Base-by-base conservation (phyloP, 1,140 invertebrate genomes). In the Achatina immaculata region DNA sequence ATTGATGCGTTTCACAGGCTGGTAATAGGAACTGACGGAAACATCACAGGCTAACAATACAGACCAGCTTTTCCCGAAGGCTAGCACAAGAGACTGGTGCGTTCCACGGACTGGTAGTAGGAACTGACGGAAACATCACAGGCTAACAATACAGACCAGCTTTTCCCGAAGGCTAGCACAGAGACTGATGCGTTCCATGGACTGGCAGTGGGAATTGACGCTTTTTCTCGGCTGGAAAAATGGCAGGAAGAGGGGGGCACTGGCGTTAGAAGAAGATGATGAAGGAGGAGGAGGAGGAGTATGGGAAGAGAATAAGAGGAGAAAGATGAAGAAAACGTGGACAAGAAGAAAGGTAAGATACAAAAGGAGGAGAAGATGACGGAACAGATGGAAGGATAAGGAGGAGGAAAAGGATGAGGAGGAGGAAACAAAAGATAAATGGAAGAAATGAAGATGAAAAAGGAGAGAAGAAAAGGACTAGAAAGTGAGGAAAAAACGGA, bases 401-500 rank as follows among this genome's bases (percentile, higher is more conserved):
- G 69, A 72, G 62, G 34, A 14, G 38, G 65, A 55, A 42, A 69
- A 38, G 66, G 80, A 43, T 71, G 45, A 48, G 45, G 45, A 48
- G 7, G 45, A 48, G 45, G 45, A 48, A 11, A 7, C 19, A 7
- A 48, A 48, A 11, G 36, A 28, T 34, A 45, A 73, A 43, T n/a
- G 36, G 19, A 34, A 38, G 58, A 36, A 55, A 3, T 16, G 34
- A 38, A 42, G 75, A 62, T 11, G 58, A 28, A 58, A 51, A 62
- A 24, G 36, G 3, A 77, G 6, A 65, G 75, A 65, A 28, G 28
- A 28, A 58, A 21, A 28, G n/a, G 40, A 11, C 36, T 51, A 76
- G 62, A 76, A 42, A 76, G 72, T 76, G 66, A 78, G 45, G 79
- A 76, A 74, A 48, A 82, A 69, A 78, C 45, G 65, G 77, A 74